Percentiles rank a stretch among this genome's conserved stretches.
Conservation (phyloP, 1,140 invertebrate genomes). For the Neomicropteryx cornuta region DNA sequence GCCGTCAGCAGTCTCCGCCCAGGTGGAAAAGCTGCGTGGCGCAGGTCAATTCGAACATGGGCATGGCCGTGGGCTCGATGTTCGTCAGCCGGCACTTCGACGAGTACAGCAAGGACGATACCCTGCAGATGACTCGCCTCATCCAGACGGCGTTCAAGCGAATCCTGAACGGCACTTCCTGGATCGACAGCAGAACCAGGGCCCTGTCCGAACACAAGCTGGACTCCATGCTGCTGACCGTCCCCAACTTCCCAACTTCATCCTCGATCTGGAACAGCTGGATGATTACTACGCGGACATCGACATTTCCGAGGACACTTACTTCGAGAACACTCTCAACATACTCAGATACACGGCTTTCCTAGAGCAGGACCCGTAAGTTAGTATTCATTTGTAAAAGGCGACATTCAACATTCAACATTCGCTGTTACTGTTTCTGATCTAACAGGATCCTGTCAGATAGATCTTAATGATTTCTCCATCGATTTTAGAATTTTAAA, state of each 20-base stretch:
- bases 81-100: constrained; percentile 72
- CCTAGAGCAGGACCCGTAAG: constrained; percentile 37
- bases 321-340: constrained; percentile 83
- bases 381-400: too few species aligned
- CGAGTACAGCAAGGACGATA: constrained; percentile 63
- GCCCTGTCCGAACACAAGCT: constrained; percentile 69
- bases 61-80: constrained; percentile 62
- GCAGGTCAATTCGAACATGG: constrained; percentile 63
- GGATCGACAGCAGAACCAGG: constrained; percentile 78
- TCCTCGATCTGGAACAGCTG: constrained; percentile 58
- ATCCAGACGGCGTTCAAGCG: constrained; percentile 57
- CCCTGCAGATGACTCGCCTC: constrained; percentile 63
- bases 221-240: constrained; percentile 69
- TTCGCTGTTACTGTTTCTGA: too few species aligned
- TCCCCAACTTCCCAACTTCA: constrained; percentile 83
- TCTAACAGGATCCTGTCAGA: too few species aligned
- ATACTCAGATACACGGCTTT: constrained; percentile 64
- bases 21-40: constrained; percentile 63
- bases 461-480: too few species aligned
- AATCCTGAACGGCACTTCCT: constrained; percentile 37
- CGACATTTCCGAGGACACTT: constrained; percentile 59
- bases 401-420: too few species aligned
- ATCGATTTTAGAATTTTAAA: too few species aligned
- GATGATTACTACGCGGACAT: constrained; percentile 67
- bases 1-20: constrained; percentile 47